phyloP scores from a whole-genome alignment of 2,113 vertebrate species.

The Poecilia latipinna region DNA sequence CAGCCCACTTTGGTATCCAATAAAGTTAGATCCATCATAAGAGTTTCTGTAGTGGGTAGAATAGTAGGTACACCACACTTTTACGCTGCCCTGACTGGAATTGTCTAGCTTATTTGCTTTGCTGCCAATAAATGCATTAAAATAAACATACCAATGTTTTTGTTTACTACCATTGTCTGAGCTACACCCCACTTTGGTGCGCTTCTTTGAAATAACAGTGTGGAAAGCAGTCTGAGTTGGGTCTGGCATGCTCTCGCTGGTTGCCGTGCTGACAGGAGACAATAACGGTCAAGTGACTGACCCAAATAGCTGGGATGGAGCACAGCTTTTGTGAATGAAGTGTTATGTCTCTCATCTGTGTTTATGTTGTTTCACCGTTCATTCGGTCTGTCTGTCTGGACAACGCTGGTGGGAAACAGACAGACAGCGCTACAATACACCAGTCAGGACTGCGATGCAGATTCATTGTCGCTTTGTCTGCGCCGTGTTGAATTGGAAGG shows the following conservation, averaged over 20 bases:
- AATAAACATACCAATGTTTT: slow-evolving; percentile 26
- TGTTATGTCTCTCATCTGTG: slow-evolving; percentile 58
- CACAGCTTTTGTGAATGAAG: slow-evolving; percentile 76
- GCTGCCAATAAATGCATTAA: slow-evolving; percentile 61
- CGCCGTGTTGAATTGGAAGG: slow-evolving; percentile 17
- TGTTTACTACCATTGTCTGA: slow-evolving; percentile 3
- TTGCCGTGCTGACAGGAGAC: slow-evolving; percentile 47
- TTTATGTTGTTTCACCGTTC: slow-evolving; percentile 60
- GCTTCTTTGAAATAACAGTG: slow-evolving; percentile 34
- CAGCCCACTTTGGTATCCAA: background rate
- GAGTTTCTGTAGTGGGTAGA: slow-evolving; percentile 40
- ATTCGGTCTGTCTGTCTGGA: slow-evolving; percentile 63
- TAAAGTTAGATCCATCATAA: slow-evolving; percentile 24
- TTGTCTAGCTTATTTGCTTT: slow-evolving; percentile 25
- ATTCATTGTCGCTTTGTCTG: slow-evolving; percentile 45
- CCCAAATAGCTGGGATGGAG: slow-evolving; percentile 67
- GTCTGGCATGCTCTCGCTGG: slow-evolving; percentile 36
- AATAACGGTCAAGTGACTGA: slow-evolving; percentile 70
- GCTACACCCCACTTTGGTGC: slow-evolving; percentile 2
- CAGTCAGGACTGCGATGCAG: slow-evolving; percentile 55
- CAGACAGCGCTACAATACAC: slow-evolving; percentile 36
- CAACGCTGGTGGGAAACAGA: slow-evolving; percentile 55
- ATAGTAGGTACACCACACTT: background rate
- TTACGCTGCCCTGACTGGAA: background rate
- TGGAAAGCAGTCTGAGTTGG: slow-evolving; percentile 34